Evolutionary conservation across 2,888 invertebrate species (phyloP).

Genomic region (Apomyelois bistriatella): DNA sequence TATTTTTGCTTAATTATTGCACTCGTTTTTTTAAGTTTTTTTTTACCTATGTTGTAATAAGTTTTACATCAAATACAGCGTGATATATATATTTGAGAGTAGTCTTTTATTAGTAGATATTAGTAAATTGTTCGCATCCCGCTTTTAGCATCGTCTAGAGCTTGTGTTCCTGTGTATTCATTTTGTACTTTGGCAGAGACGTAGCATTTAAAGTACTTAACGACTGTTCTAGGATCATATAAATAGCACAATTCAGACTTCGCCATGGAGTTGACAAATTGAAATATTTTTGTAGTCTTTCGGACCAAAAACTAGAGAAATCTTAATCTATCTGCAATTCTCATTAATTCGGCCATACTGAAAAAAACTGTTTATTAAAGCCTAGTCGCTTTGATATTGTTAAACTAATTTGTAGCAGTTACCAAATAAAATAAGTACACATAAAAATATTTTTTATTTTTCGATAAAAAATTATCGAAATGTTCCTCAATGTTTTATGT

Average conservation of each 20-base stretch:
- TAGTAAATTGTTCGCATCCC: conserved; percentile 44
- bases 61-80: conserved; percentile 70
- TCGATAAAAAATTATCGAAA: conserved; percentile 15
- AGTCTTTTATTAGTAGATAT: conserved; percentile 55
- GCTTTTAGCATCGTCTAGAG: conserved; percentile 69
- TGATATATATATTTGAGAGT: conserved; percentile 60
- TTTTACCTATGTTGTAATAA: conserved; percentile 65
- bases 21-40: conserved; percentile 48
- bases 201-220: conserved; percentile 24
- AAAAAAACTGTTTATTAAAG: conserved; percentile 20
- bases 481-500: conserved; percentile 13
- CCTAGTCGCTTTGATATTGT: conserved; percentile 48
- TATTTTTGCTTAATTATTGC: conserved; percentile 51
- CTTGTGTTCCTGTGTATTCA: conserved; percentile 37
- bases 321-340: not conserved
- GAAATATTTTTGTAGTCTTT: conserved; percentile 11
- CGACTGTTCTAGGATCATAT: conserved; percentile 8
- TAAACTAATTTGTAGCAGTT: conserved; percentile 66
- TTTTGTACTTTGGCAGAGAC: conserved; percentile 17
- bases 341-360: not conserved
- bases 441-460: conserved; percentile 49
- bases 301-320: conserved; percentile 7
- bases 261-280: not conserved
- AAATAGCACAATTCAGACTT: conserved; percentile 18
- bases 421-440: conserved; percentile 73